Conservation (phyloP, 2,797 vertebrate genomes). For the Coilia nasus region DNA sequence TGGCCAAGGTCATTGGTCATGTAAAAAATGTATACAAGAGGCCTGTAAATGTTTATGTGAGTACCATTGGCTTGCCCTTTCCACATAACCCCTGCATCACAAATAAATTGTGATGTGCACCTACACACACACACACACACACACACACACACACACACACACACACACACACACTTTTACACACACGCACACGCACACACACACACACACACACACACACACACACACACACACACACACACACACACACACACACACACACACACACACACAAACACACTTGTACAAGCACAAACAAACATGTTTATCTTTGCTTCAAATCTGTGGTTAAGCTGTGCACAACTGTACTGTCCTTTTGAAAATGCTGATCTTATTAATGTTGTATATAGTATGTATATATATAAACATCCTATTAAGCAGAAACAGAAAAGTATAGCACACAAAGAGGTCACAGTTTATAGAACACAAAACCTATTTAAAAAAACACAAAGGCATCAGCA, state of each 20-base stretch:
- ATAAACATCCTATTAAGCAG: too few relatives aligned
- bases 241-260: background rate
- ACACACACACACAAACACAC: too few relatives aligned
- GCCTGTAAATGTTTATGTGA: conserved; percentile 20
- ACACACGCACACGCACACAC: background rate
- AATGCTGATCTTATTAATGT: too few relatives aligned
- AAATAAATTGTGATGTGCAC: background rate
- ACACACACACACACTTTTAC: background rate
- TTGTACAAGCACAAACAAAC: too few relatives aligned
- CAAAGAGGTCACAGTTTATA: background rate
- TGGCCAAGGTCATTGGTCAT: conserved; percentile 13
- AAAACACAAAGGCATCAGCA: background rate
- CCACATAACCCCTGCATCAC: background rate
- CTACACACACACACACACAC: background rate
- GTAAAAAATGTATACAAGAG: conserved; percentile 22
- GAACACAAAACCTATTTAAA: background rate
- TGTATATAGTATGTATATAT: too few relatives aligned
- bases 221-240: too few relatives aligned
- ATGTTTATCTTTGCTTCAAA: too few relatives aligned
- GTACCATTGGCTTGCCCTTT: background rate
- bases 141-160: background rate
- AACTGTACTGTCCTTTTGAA: too few relatives aligned
- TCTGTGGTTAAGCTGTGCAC: too few relatives aligned
- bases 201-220: background rate
- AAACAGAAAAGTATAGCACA: too few relatives aligned